Conservation (phyloP, 2,888 invertebrate species). For the Tupiocoris notatus region DNA sequence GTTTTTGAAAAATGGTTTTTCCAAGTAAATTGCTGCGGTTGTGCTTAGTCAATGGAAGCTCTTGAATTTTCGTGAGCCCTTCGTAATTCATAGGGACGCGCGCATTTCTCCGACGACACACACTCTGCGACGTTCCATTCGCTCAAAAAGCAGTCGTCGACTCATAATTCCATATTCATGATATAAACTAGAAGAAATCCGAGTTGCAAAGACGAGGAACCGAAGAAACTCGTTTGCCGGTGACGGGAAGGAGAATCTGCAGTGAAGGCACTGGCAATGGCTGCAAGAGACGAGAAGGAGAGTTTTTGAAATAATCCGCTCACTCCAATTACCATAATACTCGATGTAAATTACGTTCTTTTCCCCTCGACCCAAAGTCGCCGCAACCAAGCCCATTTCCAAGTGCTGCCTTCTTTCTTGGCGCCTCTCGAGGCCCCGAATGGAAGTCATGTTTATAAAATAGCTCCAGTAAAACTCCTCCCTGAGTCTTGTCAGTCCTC, state of each 20-base stretch:
- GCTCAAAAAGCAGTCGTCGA: no score
- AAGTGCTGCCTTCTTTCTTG: neutral
- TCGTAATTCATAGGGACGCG: no score
- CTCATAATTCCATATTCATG: neutral
- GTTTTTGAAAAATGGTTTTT: no score
- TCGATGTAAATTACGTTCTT: slow-evolving; percentile 33
- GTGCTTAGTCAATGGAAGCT: no score
- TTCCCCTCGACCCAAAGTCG: neutral
- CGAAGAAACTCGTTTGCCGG: neutral
- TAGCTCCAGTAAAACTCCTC: neutral
- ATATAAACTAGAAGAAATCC: neutral
- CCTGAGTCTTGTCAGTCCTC: neutral
- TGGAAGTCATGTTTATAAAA: slow-evolving; percentile 30
- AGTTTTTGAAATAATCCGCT: slow-evolving; percentile 30
- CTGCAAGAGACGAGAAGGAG: neutral
- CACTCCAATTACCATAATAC: slow-evolving; percentile 34
- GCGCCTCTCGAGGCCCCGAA: neutral
- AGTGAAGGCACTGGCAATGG: neutral
- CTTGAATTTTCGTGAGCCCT: no score
- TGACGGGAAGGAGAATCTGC: neutral
- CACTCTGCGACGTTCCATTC: no score
- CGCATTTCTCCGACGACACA: no score
- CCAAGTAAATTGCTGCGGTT: no score
- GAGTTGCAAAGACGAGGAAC: neutral
- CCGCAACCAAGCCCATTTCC: neutral